These are phyloP conservation scores for Oryzias woworae DNA, from an alignment of 2,113 vertebrate genomes.

Conservation along the genomic window DNA sequence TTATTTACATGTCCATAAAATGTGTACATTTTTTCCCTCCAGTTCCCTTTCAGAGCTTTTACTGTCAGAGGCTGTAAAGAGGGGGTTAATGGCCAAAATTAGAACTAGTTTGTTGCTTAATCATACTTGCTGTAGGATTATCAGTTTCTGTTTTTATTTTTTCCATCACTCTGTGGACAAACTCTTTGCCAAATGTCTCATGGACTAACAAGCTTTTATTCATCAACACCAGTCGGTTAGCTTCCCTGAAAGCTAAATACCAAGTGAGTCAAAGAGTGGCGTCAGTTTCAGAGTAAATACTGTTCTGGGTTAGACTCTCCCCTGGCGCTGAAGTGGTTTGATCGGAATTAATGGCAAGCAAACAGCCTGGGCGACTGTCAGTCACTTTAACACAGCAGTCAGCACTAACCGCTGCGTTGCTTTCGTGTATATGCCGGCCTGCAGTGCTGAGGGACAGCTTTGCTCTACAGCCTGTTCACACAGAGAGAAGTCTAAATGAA, in stretches of 20 bases:
- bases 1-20: no score
- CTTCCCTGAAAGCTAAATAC: background rate
- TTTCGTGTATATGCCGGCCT: conserved; percentile 10
- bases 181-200: conserved; percentile 13
- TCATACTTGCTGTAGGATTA: no score
- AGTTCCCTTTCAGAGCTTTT: no score
- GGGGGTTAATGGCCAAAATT: no score
- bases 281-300: conserved; percentile 11
- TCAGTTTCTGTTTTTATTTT: background rate
- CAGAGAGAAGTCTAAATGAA: conserved; percentile 33
- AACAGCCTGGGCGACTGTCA: conserved; percentile 6
- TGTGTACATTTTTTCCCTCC: no score
- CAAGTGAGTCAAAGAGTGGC: conserved; percentile 16
- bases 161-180: conserved; percentile 19
- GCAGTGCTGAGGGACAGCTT: conserved; percentile 26
- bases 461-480: conserved; percentile 24
- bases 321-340: conserved; percentile 2
- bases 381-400: conserved; percentile 31
- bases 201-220: background rate
- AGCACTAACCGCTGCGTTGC: conserved; percentile 4
- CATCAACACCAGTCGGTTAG: background rate
- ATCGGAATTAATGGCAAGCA: conserved; percentile 23
- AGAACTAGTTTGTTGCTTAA: no score
- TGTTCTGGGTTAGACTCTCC: conserved; percentile 1
- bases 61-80: no score